A percentile compares a stretch with the other conserved stretches of the same genome.
These are phyloP conservation scores for Pararge aegeria DNA, from an alignment of 1,140 invertebrate genomes.

Conservation along the genomic window DNA sequence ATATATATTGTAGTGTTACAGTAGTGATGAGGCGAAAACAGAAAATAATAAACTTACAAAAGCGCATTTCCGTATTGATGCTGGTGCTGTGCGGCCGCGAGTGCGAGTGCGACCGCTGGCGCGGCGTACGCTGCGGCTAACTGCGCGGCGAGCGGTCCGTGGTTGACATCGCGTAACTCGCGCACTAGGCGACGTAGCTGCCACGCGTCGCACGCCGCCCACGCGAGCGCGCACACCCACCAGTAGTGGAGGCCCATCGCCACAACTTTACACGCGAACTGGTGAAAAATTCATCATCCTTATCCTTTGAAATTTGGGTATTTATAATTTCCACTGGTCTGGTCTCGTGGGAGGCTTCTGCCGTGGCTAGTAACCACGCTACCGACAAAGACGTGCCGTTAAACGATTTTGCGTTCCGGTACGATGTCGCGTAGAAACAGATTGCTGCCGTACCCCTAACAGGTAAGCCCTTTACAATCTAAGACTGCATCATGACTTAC, in stretches of 20 bases:
- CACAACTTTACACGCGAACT: conserved; percentile 93
- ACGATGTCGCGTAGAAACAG: too few species aligned
- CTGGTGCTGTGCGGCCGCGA: conserved; percentile 95
- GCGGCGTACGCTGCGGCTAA: conserved; percentile 97
- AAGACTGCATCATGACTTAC: too few species aligned
- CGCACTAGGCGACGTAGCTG: conserved; percentile 97
- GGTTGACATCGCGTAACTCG: conserved; percentile 97
- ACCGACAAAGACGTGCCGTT: too few species aligned
- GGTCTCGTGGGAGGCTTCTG: too few species aligned
- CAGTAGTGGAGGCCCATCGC: conserved; percentile 96
- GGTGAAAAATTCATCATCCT: conserved; percentile 18
- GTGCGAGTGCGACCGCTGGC: conserved; percentile 93
- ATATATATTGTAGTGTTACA: too few species aligned
- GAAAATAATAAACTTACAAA: conserved; percentile 85
- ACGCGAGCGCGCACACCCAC: conserved; percentile 93
- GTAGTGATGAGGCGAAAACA: too few species aligned
- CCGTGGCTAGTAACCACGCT: too few species aligned
- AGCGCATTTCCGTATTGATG: conserved; percentile 96
- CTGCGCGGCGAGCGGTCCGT: conserved; percentile 96
- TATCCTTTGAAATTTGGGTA: too few species aligned
- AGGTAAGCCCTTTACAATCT: too few species aligned
- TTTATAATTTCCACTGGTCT: too few species aligned
- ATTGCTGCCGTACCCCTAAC: too few species aligned
- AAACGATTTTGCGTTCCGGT: too few species aligned
- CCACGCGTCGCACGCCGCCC: conserved; percentile 94